A percentile compares a stretch with the other conserved stretches of the same genome.
Evolutionary conservation across 1,140 invertebrate species (phyloP).

Genomic region (Brachionus rotundiformis): DNA sequence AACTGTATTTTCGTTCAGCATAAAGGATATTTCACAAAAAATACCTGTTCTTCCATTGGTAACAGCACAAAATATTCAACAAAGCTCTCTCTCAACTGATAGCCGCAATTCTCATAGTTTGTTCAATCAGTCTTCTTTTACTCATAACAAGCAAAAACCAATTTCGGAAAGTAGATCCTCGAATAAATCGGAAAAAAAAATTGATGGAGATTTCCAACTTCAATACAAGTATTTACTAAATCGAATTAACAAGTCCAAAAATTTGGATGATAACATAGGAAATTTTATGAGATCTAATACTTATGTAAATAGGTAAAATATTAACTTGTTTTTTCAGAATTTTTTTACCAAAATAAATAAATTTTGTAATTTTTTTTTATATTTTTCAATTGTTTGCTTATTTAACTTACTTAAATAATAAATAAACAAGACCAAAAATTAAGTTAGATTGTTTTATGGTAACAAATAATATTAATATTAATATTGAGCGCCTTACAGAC

Average conservation of each 20-base stretch:
- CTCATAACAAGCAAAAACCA: not conserved
- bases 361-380: no score
- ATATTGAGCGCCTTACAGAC: no score
- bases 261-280: slow-evolving; percentile 4
- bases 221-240: slow-evolving; percentile 22
- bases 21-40: not conserved
- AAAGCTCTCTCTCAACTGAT: not conserved
- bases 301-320: slow-evolving; percentile 4
- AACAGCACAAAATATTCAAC: not conserved
- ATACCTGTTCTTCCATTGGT: slow-evolving; percentile 9
- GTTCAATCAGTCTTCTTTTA: not conserved
- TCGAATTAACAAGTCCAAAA: slow-evolving; percentile 7
- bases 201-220: not conserved
- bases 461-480: no score
- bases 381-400: no score
- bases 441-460: no score
- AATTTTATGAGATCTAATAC: slow-evolving; percentile 15
- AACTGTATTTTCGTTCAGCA: not conserved
- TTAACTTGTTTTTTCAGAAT: not conserved
- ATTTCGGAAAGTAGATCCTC: not conserved
- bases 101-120: not conserved
- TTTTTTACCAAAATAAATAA: not conserved
- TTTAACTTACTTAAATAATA: no score
- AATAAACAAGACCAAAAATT: no score
- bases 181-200: slow-evolving; percentile 12